phyloP scores from a whole-genome alignment of 2,113 vertebrate genomes.

The Anhinga anhinga region DNA sequence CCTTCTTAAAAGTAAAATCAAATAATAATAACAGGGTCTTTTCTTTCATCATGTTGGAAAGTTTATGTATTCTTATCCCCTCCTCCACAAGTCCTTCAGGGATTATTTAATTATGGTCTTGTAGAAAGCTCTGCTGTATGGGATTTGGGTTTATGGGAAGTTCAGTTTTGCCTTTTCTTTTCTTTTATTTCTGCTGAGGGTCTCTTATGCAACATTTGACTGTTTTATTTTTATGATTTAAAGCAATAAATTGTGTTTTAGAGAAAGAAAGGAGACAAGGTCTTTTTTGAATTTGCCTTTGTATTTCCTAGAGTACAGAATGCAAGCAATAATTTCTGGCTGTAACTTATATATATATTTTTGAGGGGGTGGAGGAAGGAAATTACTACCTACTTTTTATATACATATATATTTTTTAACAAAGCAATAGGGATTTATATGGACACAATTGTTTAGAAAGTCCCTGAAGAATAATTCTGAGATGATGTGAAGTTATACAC shows the following conservation, averaged over 20 bases:
- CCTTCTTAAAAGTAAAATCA: slow-evolving; percentile 37
- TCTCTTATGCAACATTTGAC: slow-evolving; percentile 66
- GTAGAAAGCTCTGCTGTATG: slow-evolving; percentile 59
- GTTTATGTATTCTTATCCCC: slow-evolving; percentile 55
- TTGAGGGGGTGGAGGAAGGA: slow-evolving; percentile 55
- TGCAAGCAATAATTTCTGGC: slow-evolving; percentile 65
- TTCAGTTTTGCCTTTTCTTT: slow-evolving; percentile 69
- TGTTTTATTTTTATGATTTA: slow-evolving; percentile 69
- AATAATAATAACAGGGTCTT: slow-evolving; percentile 18
- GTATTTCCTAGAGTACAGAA: slow-evolving; percentile 63
- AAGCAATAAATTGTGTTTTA: slow-evolving; percentile 65
- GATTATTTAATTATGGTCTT: slow-evolving; percentile 66
- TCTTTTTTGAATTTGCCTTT: slow-evolving; percentile 63
- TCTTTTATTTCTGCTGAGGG: slow-evolving; percentile 65
- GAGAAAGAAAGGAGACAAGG: slow-evolving; percentile 49
- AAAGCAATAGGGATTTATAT: slow-evolving; percentile 59
- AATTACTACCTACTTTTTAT: slow-evolving; percentile 68
- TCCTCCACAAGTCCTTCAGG: slow-evolving; percentile 57
- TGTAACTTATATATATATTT: slow-evolving; percentile 64
- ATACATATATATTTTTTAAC: slow-evolving; percentile 66
- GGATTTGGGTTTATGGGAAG: slow-evolving; percentile 64
- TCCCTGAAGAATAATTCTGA: slow-evolving; percentile 15
- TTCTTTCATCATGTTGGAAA: slow-evolving; percentile 62
- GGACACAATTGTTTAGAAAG: slow-evolving; percentile 8
- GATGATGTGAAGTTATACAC: background rate